Evolutionary conservation across 2,113 vertebrate genomes (phyloP).

Genomic region (Paradoxurus hermaphroditus): DNA sequence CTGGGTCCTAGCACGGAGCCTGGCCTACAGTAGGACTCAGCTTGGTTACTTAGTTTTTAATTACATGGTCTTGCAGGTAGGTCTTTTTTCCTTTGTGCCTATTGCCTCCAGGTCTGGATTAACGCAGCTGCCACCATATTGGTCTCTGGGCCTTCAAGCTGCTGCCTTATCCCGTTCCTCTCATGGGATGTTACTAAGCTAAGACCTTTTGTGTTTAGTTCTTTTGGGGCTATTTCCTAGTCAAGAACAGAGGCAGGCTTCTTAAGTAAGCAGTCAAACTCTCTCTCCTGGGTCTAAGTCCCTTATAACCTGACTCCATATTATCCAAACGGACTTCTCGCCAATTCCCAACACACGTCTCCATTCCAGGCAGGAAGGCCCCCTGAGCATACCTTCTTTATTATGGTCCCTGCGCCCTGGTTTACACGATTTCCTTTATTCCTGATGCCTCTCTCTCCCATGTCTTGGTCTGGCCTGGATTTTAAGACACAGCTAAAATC

Average conservation of each 20-base stretch:
- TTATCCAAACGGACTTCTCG: not conserved
- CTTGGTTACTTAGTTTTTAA: not conserved
- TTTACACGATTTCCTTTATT: not conserved
- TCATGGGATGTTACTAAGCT: not conserved
- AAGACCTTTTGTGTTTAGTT: not conserved
- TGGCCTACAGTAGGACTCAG: not conserved
- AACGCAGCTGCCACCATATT: not conserved
- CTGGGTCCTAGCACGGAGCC: not conserved
- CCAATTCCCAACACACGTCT: not conserved
- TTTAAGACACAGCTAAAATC: not conserved
- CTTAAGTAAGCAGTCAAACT: not conserved
- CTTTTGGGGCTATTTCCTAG: not conserved
- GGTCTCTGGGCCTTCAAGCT: not conserved
- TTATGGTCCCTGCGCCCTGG: not conserved
- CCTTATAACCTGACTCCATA: not conserved
- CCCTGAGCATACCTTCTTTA: not conserved
- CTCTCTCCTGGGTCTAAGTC: not conserved
- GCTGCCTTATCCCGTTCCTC: not conserved
- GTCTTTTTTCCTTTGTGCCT: not conserved
- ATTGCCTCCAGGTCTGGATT: not conserved
- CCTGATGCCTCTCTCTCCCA: not conserved
- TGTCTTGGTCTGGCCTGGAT: not conserved
- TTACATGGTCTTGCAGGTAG: not conserved
- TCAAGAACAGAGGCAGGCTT: not conserved
- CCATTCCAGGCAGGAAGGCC: not conserved